Evolutionary conservation across 2,888 invertebrate genomes (phyloP).

Genomic region (Cheiracanthium punctorium): DNA sequence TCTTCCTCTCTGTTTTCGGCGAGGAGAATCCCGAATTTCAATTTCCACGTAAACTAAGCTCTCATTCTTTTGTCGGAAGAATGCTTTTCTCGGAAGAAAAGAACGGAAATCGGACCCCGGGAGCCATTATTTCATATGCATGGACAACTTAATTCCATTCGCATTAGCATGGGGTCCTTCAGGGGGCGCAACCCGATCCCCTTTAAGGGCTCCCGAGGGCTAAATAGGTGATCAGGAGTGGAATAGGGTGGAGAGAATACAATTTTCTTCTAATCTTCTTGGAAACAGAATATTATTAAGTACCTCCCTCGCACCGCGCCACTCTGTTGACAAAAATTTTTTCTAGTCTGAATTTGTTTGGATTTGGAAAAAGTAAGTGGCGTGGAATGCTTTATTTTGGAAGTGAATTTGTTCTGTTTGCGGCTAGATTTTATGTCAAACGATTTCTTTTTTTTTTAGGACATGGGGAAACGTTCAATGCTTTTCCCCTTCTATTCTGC

Average conservation of each 20-base stretch:
- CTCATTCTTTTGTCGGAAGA: conserved; percentile 38
- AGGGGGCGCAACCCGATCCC: conserved; percentile 14
- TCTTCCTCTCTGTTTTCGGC: background rate
- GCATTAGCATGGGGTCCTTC: conserved; percentile 50
- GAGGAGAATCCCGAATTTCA: conserved; percentile 30
- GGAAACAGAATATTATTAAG: conserved; percentile 65
- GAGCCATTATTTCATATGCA: conserved; percentile 60
- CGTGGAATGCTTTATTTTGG: background rate
- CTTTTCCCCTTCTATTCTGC: too few relatives aligned
- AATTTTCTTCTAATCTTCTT: conserved; percentile 64
- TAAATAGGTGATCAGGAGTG: conserved; percentile 62
- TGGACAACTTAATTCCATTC: conserved; percentile 55
- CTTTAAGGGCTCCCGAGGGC: conserved; percentile 34
- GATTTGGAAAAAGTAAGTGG: background rate
- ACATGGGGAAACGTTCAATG: too few relatives aligned
- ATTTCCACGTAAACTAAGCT: conserved; percentile 64
- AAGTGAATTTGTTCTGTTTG: background rate
- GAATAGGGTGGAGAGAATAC: conserved; percentile 48
- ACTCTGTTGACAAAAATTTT: background rate
- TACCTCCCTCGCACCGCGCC: too few relatives aligned
- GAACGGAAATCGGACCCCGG: background rate
- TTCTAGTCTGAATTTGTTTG: background rate
- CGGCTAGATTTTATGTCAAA: too few relatives aligned
- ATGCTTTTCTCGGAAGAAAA: background rate
- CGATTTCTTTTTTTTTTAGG: too few relatives aligned